These are phyloP conservation scores for Syngnathus acus DNA, from an alignment of 2,797 vertebrate species.

Conservation along the genomic window DNA sequence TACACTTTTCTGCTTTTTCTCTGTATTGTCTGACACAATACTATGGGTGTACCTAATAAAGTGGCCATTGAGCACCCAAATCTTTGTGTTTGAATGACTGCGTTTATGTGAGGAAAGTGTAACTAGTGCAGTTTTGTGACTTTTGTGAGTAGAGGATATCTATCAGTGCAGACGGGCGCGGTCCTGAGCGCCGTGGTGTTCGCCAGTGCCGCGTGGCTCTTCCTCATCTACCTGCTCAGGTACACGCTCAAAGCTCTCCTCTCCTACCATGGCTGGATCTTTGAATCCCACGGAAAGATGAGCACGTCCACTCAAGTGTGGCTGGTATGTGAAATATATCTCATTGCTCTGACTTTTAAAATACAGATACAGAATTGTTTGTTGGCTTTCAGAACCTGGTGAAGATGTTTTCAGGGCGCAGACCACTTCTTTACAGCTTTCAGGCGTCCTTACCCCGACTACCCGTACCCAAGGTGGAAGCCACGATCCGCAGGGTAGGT, in stretches of 20 bases:
- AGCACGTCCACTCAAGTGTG: conserved; percentile 79
- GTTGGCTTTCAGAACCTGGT: conserved; percentile 65
- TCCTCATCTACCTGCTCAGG: conserved; percentile 80
- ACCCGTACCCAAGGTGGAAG: conserved; percentile 80
- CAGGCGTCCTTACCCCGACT: conserved; percentile 86
- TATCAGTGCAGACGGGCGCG: conserved; percentile 62
- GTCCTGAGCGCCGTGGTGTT: conserved; percentile 79
- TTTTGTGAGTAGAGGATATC: conserved; percentile 48
- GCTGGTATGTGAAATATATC: conserved; percentile 67
- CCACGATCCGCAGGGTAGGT: conserved; percentile 79
- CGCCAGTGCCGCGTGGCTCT: conserved; percentile 83
- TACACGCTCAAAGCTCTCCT: conserved; percentile 81
- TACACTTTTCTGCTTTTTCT: neutral
- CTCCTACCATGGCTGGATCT: conserved; percentile 93
- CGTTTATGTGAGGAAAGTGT: neutral
- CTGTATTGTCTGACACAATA: no score
- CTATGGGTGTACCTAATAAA: neutral
- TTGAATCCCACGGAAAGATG: conserved; percentile 83
- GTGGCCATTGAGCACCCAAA: neutral
- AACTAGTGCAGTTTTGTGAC: neutral
- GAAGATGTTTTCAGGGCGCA: conserved; percentile 77
- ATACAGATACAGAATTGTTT: neutral
- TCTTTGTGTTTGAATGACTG: neutral
- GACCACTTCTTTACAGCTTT: conserved; percentile 90
- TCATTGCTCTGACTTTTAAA: neutral